Conservation (phyloP, 2,797 vertebrate genomes). For the Thalassophryne amazonica region DNA sequence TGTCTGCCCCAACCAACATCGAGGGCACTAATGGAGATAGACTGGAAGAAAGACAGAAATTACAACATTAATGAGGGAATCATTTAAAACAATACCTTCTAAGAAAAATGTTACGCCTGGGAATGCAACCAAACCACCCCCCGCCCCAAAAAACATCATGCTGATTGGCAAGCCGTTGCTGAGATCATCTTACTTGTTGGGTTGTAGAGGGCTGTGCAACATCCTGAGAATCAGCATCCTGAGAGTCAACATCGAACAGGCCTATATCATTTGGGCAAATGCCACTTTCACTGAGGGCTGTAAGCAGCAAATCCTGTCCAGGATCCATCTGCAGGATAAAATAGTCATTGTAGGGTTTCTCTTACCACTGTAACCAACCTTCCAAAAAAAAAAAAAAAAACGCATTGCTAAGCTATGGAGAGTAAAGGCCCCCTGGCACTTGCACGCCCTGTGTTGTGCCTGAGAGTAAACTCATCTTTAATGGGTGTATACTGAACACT, state of each 20-base stretch:
- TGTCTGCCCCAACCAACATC: constrained; percentile 84
- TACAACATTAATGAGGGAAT: background rate
- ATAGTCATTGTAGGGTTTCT: too few relatives aligned
- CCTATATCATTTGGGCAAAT: constrained; percentile 94
- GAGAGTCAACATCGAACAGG: constrained; percentile 89
- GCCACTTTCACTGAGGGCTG: constrained; percentile 97
- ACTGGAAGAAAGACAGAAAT: constrained; percentile 69
- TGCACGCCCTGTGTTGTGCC: too few relatives aligned
- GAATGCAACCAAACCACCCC: too few relatives aligned
- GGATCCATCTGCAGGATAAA: constrained; percentile 88
- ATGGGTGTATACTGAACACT: too few relatives aligned
- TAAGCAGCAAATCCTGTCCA: constrained; percentile 97
- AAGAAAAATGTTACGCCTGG: too few relatives aligned
- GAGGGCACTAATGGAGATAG: constrained; percentile 86
- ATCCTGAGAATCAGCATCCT: constrained; percentile 90
- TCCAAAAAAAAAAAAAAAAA: background rate
- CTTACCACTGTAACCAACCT: background rate
- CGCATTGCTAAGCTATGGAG: too few relatives aligned
- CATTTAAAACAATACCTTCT: too few relatives aligned
- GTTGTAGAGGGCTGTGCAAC: constrained; percentile 77
- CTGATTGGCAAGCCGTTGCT: too few relatives aligned
- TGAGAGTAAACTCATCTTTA: too few relatives aligned
- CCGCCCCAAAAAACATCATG: too few relatives aligned
- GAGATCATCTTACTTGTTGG: constrained; percentile 83
- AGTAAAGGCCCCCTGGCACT: too few relatives aligned